These are phyloP conservation scores for Homarus gammarus DNA, from an alignment of 2,888 invertebrate species.

Conservation along the genomic window DNA sequence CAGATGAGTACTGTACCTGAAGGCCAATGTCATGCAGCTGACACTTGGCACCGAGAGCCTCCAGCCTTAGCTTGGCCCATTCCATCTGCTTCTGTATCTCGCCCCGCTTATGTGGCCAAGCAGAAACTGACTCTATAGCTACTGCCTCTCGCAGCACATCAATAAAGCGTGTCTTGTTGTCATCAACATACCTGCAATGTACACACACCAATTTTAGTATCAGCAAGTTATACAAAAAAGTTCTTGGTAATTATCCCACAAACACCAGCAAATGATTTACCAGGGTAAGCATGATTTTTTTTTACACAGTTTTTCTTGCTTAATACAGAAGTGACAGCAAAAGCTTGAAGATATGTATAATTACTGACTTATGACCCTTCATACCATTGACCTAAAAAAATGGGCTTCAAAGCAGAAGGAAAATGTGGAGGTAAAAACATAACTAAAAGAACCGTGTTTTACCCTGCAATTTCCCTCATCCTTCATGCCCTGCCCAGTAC, in stretches of 20 bases:
- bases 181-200: constrained; percentile 86
- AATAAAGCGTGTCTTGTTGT: constrained; percentile 88
- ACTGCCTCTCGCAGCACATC: constrained; percentile 90
- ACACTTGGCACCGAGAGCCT: constrained; percentile 85
- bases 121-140: constrained; percentile 96
- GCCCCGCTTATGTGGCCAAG: constrained; percentile 89
- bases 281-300: background rate
- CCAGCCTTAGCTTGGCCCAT: constrained; percentile 87
- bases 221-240: background rate
- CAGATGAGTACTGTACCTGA: constrained; percentile 80
- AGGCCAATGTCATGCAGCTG: constrained; percentile 88
- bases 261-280: background rate
- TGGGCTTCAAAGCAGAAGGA: too few relatives aligned
- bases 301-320: background rate
- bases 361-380: background rate
- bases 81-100: constrained; percentile 92
- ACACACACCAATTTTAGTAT: background rate
- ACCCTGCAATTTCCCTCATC: too few relatives aligned
- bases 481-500: too few relatives aligned
- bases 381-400: too few relatives aligned
- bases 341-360: too few relatives aligned
- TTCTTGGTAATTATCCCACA: too few relatives aligned
- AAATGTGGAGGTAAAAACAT: too few relatives aligned
- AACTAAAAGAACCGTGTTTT: too few relatives aligned
- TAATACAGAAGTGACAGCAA: background rate